Percentiles rank a stretch among this genome's conserved stretches.
Conservation (phyloP, 2,113 vertebrate genomes). For the Callospermophilus lateralis region DNA sequence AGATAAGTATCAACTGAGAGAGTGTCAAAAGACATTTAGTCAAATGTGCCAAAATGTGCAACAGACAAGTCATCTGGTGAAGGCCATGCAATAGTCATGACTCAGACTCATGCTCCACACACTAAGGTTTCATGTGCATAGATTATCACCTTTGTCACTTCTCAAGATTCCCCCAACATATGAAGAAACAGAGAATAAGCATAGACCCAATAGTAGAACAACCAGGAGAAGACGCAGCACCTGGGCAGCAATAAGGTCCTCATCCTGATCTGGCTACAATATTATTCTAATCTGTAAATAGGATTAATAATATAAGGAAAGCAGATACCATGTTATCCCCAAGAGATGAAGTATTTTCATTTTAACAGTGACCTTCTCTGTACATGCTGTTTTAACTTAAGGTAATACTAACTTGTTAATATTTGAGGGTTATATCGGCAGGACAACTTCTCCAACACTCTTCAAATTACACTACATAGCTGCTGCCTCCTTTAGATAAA, state of each 20-base stretch:
- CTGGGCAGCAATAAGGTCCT: background rate
- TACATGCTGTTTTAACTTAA: background rate
- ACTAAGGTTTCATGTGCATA: background rate
- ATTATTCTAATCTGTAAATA: constrained; percentile 17
- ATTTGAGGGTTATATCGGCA: background rate
- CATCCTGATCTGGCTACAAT: background rate
- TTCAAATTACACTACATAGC: background rate
- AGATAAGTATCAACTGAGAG: background rate
- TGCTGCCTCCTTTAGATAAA: background rate
- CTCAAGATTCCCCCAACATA: background rate
- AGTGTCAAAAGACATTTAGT: background rate
- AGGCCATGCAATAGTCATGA: background rate
- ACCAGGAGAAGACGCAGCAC: too few relatives aligned
- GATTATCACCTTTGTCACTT: background rate
- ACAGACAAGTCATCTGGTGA: background rate
- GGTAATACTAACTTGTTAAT: background rate
- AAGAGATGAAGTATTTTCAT: background rate
- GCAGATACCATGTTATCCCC: background rate
- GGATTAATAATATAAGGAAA: background rate
- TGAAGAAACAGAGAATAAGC: background rate
- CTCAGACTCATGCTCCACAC: background rate
- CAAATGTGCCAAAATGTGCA: background rate
- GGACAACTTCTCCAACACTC: background rate
- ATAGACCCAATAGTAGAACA: background rate
- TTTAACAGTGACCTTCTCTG: background rate